Evolutionary conservation across 2,888 invertebrate genomes (phyloP).

Genomic region (Lycaena phlaeas): DNA sequence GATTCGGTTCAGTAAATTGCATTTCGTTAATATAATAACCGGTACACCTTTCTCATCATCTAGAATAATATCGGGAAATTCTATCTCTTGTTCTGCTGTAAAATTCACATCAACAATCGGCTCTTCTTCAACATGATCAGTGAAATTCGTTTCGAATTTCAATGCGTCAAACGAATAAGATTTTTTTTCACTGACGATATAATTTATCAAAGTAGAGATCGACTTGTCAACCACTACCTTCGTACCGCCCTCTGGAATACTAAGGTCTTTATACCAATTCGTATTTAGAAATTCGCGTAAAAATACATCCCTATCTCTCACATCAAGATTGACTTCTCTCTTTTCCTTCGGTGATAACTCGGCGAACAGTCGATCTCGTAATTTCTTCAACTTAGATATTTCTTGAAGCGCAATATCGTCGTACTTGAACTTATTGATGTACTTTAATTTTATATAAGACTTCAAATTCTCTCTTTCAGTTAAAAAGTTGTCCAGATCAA

Average conservation of each 20-base stretch:
- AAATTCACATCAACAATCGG: slow-evolving; percentile 27
- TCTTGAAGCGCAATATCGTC: slow-evolving; percentile 24
- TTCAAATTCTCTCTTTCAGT: slow-evolving; percentile 25
- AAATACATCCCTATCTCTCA: slow-evolving; percentile 24
- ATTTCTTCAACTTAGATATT: slow-evolving; percentile 28
- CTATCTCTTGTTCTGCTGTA: slow-evolving; percentile 29
- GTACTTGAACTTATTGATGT: slow-evolving; percentile 21
- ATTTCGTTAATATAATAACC: slow-evolving; percentile 28
- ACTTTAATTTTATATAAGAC: slow-evolving; percentile 34
- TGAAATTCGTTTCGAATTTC: slow-evolving; percentile 26
- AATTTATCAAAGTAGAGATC: slow-evolving; percentile 34
- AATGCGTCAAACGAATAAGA: slow-evolving; percentile 33
- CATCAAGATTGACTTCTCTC: slow-evolving; percentile 16
- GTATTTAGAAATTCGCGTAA: slow-evolving; percentile 22
- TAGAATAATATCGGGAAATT: slow-evolving; percentile 35
- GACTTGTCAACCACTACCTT: slow-evolving; percentile 30
- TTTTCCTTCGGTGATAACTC: slow-evolving; percentile 17
- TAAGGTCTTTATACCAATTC: slow-evolving; percentile 26
- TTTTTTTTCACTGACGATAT: slow-evolving; percentile 30
- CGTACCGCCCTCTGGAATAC: slow-evolving; percentile 2
- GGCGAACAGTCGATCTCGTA: slow-evolving; percentile 23
- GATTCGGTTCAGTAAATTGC: slow-evolving; percentile 29
- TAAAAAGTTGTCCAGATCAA: slow-evolving; percentile 26
- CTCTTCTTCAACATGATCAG: slow-evolving; percentile 23
- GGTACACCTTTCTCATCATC: slow-evolving; percentile 35